These are phyloP conservation scores for Ichneumoninae sp. DNA, from an alignment of 2,888 invertebrate genomes.

Conservation along the genomic window DNA sequence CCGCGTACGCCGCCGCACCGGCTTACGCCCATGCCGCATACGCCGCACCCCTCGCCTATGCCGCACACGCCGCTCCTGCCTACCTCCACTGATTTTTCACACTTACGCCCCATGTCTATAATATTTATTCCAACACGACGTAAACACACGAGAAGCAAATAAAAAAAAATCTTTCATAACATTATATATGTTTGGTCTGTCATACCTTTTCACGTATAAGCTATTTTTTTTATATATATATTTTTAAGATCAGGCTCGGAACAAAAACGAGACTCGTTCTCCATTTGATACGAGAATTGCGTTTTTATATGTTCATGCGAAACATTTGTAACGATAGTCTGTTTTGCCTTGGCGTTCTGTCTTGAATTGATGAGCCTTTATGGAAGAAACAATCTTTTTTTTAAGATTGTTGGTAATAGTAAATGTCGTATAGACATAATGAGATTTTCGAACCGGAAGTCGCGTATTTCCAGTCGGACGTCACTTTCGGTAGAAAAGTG, in stretches of 20 bases:
- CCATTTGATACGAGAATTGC: no score
- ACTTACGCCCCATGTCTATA: not conserved
- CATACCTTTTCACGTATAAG: not conserved
- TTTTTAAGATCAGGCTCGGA: not conserved
- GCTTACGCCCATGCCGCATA: conserved; percentile 77
- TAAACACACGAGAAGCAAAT: conserved; percentile 11
- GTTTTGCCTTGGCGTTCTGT: not conserved
- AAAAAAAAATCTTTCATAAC: conserved; percentile 16
- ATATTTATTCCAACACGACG: conserved; percentile 40
- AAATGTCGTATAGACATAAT: not conserved
- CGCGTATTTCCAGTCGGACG: no score
- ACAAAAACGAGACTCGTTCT: no score
- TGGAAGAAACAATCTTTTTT: not conserved
- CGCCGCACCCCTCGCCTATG: conserved; percentile 67
- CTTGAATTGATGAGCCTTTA: no score
- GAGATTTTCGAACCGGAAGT: not conserved
- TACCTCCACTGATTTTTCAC: conserved; percentile 39
- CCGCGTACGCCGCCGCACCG: conserved; percentile 71
- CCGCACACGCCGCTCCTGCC: conserved; percentile 76
- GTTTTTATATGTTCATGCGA: no score
- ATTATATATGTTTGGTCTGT: not conserved
- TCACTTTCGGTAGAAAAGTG: no score
- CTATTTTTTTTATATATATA: not conserved
- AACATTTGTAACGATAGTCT: not conserved
- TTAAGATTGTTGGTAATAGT: not conserved